These are phyloP conservation scores for Pocillopora verrucosa DNA, from an alignment of 64 coral and sea anemone species.

Conservation along the genomic window DNA sequence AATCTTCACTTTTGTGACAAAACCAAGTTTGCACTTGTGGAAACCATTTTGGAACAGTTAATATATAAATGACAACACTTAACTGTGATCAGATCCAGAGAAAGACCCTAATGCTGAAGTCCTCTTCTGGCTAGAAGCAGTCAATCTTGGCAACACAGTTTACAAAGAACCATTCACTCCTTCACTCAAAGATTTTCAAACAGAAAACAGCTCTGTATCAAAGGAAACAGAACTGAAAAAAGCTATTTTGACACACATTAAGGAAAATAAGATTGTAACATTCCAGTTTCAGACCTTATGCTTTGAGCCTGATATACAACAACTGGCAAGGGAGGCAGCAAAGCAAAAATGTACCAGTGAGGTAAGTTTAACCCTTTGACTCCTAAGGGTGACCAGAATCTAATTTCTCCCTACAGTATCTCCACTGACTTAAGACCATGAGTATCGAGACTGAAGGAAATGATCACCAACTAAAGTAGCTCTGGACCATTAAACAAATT, in stretches of 20 bases:
- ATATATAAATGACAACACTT: neutral
- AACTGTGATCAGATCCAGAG: neutral
- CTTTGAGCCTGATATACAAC: slow-evolving; percentile 50
- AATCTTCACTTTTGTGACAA: no score
- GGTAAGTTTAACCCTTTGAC: neutral
- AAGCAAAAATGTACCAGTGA: slow-evolving; percentile 5
- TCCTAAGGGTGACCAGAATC: no score
- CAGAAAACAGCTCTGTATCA: neutral
- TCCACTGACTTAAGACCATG: no score
- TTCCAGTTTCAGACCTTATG: slow-evolving; percentile 64
- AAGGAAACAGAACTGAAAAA: slow-evolving; percentile 37
- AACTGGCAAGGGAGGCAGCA: slow-evolving; percentile 32
- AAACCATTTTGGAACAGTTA: neutral
- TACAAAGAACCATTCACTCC: slow-evolving; percentile 64
- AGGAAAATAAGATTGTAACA: slow-evolving; percentile 49
- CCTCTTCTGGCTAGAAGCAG: slow-evolving; percentile 82
- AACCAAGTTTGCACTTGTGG: no score
- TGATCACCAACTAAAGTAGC: no score
- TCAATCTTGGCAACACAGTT: slow-evolving; percentile 59
- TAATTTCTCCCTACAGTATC: no score
- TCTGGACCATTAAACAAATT: no score
- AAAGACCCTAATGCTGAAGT: slow-evolving; percentile 67
- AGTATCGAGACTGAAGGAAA: no score
- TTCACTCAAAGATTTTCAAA: slow-evolving; percentile 5
- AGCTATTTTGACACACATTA: slow-evolving; percentile 44